These are phyloP conservation scores for Chrysodeixis includens DNA, from an alignment of 2,888 invertebrate species.

Conservation along the genomic window DNA sequence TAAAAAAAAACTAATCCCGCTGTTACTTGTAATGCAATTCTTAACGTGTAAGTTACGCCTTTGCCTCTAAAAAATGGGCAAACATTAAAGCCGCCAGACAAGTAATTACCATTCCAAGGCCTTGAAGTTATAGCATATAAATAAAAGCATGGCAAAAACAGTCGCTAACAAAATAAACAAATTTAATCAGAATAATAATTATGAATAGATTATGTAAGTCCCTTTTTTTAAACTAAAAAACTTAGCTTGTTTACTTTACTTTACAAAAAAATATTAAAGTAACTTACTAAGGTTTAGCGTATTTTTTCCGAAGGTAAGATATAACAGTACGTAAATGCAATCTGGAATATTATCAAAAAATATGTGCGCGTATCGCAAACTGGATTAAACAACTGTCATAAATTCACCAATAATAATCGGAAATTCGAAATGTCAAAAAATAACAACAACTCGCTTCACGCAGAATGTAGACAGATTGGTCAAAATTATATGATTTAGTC, in stretches of 20 bases:
- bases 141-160: conserved; percentile 33
- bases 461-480: background rate
- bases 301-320: background rate
- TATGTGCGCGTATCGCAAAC: conserved; percentile 6
- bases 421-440: background rate
- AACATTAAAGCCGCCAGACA: conserved; percentile 34
- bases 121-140: conserved; percentile 51
- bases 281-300: background rate
- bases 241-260: background rate
- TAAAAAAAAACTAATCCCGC: background rate
- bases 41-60: background rate
- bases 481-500: too few species aligned
- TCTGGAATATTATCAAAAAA: background rate
- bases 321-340: background rate
- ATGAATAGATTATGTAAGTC: conserved; percentile 57
- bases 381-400: conserved; percentile 2
- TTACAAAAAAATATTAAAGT: background rate
- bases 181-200: conserved; percentile 32
- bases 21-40: background rate
- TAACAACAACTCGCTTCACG: background rate
- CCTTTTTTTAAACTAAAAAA: conserved; percentile 15
- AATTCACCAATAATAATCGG: background rate
- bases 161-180: conserved; percentile 30
- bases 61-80: background rate
- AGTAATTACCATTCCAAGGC: conserved; percentile 48